Evolutionary conservation across 1,140 invertebrate species (phyloP).

Genomic region (Planococcus citri): DNA sequence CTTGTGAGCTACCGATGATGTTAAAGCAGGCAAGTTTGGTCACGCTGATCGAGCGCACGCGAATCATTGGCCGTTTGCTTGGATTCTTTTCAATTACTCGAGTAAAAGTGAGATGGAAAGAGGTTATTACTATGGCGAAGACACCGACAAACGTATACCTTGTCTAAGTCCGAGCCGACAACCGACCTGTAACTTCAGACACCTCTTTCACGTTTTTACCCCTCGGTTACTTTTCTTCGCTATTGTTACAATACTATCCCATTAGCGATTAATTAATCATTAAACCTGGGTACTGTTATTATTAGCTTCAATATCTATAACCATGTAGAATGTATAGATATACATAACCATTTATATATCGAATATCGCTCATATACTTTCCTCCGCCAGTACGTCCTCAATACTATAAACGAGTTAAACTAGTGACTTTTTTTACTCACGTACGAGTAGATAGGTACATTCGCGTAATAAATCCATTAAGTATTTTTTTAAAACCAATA

Average conservation of each 20-base stretch:
- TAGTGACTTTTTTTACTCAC: too few relatives aligned
- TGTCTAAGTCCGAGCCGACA: neutral
- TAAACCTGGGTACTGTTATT: neutral
- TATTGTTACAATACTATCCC: slow-evolving; percentile 11
- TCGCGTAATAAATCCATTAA: too few relatives aligned
- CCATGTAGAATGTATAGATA: neutral
- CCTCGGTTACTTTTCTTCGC: neutral
- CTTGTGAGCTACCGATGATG: slow-evolving; percentile 5
- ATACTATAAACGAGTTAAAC: too few relatives aligned
- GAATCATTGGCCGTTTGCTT: neutral
- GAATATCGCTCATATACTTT: too few relatives aligned
- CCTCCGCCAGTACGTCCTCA: too few relatives aligned
- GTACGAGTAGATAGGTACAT: too few relatives aligned
- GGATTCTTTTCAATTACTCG: neutral
- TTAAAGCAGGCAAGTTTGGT: neutral
- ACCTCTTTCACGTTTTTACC: neutral
- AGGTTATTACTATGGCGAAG: neutral
- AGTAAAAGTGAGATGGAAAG: neutral
- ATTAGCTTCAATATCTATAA: neutral
- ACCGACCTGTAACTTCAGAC: slow-evolving; percentile 5
- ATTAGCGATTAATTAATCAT: slow-evolving; percentile 18
- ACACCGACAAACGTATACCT: neutral
- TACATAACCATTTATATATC: too few relatives aligned
- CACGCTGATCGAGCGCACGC: neutral
- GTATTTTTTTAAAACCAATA: too few relatives aligned